A percentile compares a stretch with the other conserved stretches of the same genome.
These are phyloP conservation scores for Echiichthys vipera DNA, from an alignment of 2,797 vertebrate species.

Conservation along the genomic window DNA sequence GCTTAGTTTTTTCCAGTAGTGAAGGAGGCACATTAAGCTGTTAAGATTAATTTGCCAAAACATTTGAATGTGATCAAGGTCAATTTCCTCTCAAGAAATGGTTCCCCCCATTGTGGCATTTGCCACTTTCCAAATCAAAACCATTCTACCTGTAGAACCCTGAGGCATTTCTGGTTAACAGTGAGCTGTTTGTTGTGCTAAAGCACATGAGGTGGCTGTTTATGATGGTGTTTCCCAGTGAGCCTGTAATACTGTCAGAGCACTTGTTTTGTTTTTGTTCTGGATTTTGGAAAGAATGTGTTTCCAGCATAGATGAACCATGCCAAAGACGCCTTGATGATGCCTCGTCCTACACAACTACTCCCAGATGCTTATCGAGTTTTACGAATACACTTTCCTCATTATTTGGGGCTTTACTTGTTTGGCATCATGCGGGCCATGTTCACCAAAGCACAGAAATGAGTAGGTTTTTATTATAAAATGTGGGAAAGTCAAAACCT, in stretches of 20 bases:
- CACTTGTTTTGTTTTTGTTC: constrained; percentile 83
- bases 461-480: constrained; percentile 67
- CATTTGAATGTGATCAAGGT: constrained; percentile 74
- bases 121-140: constrained; percentile 66
- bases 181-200: constrained; percentile 54
- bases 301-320: constrained; percentile 90
- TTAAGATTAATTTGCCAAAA: constrained; percentile 78
- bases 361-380: constrained; percentile 88
- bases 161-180: constrained; percentile 69
- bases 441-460: constrained; percentile 73
- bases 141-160: constrained; percentile 61
- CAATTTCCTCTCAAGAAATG: constrained; percentile 62
- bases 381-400: constrained; percentile 83
- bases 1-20: constrained; percentile 47
- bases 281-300: constrained; percentile 89
- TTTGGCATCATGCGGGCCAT: constrained; percentile 64
- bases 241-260: constrained; percentile 66
- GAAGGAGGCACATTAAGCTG: constrained; percentile 40
- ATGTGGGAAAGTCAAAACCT: constrained; percentile 79
- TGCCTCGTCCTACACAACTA: constrained; percentile 87
- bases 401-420: constrained; percentile 82
- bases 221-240: constrained; percentile 83
- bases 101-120: constrained; percentile 42
- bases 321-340: constrained; percentile 91
- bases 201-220: constrained; percentile 74